These are phyloP conservation scores for Alviniconcha marisindica DNA, from an alignment of 1,140 invertebrate genomes.

Conservation along the genomic window DNA sequence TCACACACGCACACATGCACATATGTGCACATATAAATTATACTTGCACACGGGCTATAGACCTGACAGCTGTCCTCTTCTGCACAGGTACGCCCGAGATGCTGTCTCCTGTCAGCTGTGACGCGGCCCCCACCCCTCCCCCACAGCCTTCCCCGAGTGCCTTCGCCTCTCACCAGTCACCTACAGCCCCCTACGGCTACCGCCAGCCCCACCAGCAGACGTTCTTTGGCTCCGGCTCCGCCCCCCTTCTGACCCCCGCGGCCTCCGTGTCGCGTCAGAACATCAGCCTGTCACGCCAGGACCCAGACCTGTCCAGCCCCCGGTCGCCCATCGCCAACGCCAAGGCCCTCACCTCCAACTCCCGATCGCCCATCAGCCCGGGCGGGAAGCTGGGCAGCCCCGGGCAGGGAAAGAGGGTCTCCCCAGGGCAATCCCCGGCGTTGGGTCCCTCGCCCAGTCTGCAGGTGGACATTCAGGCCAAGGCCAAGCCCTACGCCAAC, in stretches of 20 bases:
- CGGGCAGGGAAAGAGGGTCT: constrained; percentile 1
- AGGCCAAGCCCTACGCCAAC: constrained; percentile 21
- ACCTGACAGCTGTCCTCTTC: constrained; percentile 25
- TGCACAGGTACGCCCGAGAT: constrained; percentile 70
- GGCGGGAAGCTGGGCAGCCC: constrained; percentile 25
- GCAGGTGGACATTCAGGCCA: constrained; percentile 32
- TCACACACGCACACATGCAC: too few species aligned
- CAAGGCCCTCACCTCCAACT: background rate
- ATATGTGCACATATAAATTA: too few species aligned
- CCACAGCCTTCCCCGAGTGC: constrained; percentile 72
- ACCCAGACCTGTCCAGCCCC: background rate
- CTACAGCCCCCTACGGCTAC: constrained; percentile 37
- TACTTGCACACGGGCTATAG: too few species aligned
- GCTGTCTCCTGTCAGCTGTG: constrained; percentile 67
- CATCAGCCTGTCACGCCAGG: constrained; percentile 32
- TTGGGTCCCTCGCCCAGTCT: background rate
- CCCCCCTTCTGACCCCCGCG: constrained; percentile 31
- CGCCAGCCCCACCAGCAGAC: constrained; percentile 23
- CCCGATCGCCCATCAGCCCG: constrained; percentile 9
- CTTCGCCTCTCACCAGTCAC: constrained; percentile 52
- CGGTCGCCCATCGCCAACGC: background rate
- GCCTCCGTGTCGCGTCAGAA: constrained; percentile 39
- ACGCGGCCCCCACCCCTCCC: constrained; percentile 68
- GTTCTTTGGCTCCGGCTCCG: constrained; percentile 18
- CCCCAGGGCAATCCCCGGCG: background rate